A percentile compares a stretch with the other conserved stretches of the same genome.
phyloP scores from a whole-genome alignment of 2,888 invertebrate genomes.

The Prionchulus punctatus region DNA sequence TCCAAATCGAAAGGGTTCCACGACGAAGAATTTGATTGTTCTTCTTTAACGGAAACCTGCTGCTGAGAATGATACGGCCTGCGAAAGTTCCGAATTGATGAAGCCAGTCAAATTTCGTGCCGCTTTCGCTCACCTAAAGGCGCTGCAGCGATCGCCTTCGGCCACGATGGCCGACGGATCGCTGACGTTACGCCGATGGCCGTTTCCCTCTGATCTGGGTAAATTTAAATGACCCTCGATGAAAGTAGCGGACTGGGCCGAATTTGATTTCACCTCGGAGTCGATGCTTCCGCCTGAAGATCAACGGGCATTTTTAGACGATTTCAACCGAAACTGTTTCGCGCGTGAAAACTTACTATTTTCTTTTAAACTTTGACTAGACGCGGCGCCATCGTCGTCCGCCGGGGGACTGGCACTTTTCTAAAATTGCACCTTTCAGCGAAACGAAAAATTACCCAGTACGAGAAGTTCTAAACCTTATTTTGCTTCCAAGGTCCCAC shows the following conservation, averaged over 20 bases:
- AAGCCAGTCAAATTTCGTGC: background rate
- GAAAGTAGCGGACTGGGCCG: background rate
- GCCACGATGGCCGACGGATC: constrained; percentile 25
- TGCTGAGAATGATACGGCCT: constrained; percentile 4
- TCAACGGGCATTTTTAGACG: background rate
- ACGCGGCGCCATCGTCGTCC: background rate
- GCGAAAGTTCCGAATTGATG: background rate
- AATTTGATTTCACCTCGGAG: background rate
- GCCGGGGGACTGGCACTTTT: background rate
- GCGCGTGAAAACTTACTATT: background rate
- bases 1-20: constrained; percentile 17
- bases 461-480: background rate
- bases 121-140: constrained; percentile 23
- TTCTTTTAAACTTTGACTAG: background rate
- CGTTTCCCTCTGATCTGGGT: background rate
- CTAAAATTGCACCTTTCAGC: background rate
- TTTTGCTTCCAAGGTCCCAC: background rate
- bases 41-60: background rate
- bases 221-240: background rate
- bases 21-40: background rate
- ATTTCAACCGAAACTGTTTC: too few species aligned
- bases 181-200: constrained; percentile 34
- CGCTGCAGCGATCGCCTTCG: constrained; percentile 19
- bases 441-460: background rate
- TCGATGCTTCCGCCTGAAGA: background rate